These are phyloP conservation scores for Hippotragus niger DNA, from an alignment of 2,113 vertebrate species.

Conservation along the genomic window DNA sequence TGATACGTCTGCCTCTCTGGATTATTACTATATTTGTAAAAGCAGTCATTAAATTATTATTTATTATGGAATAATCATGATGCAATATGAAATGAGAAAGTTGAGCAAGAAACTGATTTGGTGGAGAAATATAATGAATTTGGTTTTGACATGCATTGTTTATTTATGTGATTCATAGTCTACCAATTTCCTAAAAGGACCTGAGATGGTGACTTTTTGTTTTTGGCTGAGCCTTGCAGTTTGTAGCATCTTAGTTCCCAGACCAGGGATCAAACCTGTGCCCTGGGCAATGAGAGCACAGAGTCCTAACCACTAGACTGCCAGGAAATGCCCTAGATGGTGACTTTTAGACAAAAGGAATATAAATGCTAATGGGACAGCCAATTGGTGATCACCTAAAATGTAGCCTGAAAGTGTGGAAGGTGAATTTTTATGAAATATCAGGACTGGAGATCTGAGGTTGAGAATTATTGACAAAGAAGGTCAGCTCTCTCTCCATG, in stretches of 20 bases:
- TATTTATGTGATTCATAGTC: not conserved
- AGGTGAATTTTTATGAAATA: not conserved
- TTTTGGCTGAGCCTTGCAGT: not conserved
- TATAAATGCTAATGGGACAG: not conserved
- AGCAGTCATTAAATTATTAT: not conserved
- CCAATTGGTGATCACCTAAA: not conserved
- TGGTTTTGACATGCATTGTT: not conserved
- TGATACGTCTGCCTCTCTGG: not conserved
- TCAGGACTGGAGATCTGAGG: not conserved
- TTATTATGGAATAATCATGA: not conserved
- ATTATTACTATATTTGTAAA: not conserved
- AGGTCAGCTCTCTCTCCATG: not conserved
- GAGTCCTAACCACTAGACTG: not conserved
- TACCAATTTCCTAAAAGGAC: not conserved
- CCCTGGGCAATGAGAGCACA: not conserved
- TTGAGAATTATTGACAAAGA: not conserved
- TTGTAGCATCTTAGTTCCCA: not conserved
- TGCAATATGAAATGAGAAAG: not conserved
- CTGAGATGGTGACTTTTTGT: not conserved
- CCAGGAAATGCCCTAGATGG: not conserved
- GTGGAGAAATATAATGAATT: not conserved
- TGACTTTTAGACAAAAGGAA: not conserved
- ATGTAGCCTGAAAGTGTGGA: not conserved
- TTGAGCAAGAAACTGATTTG: slow-evolving; percentile 16
- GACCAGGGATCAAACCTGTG: not conserved